A percentile compares a stretch with the other conserved stretches of the same genome.
phyloP scores from a whole-genome alignment of 1,140 invertebrate species.

The Drosophila seguyi region DNA sequence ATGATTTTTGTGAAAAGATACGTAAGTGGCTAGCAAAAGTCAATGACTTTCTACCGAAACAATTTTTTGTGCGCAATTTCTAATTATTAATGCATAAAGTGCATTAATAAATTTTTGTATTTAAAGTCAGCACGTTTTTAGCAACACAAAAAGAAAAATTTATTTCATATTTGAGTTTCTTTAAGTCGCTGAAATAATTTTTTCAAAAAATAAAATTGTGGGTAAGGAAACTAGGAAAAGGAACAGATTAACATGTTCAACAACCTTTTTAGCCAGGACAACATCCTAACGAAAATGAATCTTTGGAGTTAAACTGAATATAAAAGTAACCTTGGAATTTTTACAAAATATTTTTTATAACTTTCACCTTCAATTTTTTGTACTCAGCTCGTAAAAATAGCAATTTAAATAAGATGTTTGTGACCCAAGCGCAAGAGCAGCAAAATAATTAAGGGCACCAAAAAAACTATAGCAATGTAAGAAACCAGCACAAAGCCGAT shows the following conservation, averaged over 20 bases:
- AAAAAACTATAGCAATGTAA: not conserved
- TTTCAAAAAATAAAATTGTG: not conserved
- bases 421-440: conserved; percentile 6
- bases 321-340: not conserved
- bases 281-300: not conserved
- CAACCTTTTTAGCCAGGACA: conserved; percentile 17
- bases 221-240: not conserved
- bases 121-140: not conserved
- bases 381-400: not conserved
- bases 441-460: not conserved
- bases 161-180: not conserved
- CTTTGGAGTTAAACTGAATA: no score
- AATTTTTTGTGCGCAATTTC: not conserved
- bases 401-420: not conserved
- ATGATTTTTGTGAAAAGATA: conserved; percentile 55
- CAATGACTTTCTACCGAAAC: not conserved
- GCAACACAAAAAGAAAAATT: not conserved
- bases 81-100: not conserved
- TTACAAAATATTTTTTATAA: not conserved
- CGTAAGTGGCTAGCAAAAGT: conserved; percentile 46
- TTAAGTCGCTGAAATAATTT: not conserved
- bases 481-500: no score
- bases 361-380: not conserved
- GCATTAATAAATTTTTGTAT: not conserved
- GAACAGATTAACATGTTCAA: not conserved